These are phyloP conservation scores for Bradysia coprophila DNA, from an alignment of 1,140 invertebrate species.

Conservation along the genomic window DNA sequence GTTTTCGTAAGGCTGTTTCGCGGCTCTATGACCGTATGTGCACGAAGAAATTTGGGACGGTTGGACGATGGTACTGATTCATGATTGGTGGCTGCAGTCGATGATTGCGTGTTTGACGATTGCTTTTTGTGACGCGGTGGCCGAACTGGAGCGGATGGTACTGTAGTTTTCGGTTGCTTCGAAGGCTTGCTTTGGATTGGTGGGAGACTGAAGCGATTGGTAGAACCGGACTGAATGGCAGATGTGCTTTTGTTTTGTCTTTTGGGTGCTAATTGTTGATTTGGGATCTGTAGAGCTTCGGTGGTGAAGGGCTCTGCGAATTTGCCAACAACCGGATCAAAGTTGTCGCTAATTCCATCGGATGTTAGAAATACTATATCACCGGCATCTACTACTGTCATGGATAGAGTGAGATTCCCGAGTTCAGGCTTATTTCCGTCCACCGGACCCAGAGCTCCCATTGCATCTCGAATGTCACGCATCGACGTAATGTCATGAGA, in stretches of 20 bases:
- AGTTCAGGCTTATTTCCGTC: constrained; percentile 78
- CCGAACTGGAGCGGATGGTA: not conserved
- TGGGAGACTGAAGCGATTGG: constrained; percentile 5
- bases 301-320: constrained; percentile 43
- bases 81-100: constrained; percentile 7
- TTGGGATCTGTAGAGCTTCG: no score
- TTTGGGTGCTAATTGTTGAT: constrained; percentile 9
- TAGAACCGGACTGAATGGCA: constrained; percentile 10
- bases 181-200: not conserved
- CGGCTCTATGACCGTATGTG: constrained; percentile 30
- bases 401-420: constrained; percentile 75
- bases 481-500: constrained; percentile 81
- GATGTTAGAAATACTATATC: constrained; percentile 82
- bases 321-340: constrained; percentile 86
- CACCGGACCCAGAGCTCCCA: constrained; percentile 77
- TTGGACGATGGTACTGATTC: constrained; percentile 7
- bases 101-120: constrained; percentile 9
- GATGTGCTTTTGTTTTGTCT: constrained; percentile 22
- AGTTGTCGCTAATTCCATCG: constrained; percentile 87
- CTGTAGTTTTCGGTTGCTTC: not conserved
- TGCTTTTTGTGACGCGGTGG: not conserved
- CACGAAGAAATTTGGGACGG: constrained; percentile 24
- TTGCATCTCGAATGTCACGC: constrained; percentile 79
- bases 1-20: constrained; percentile 12
- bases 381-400: constrained; percentile 65